Conservation (phyloP, 2,113 vertebrate species). For the Nibea coibor region DNA sequence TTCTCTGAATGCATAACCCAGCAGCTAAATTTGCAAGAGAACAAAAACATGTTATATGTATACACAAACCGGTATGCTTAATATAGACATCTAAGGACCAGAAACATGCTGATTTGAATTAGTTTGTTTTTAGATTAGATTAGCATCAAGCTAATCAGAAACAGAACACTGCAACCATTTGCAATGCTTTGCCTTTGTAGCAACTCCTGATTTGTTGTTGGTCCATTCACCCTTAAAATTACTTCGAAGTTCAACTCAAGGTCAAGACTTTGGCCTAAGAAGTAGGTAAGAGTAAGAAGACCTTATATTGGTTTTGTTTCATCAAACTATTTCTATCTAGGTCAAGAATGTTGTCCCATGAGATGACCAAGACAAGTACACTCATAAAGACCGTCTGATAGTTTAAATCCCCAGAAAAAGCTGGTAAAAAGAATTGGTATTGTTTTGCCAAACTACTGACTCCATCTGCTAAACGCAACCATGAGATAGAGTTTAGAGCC, state of each 20-base stretch:
- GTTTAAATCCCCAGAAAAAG: neutral
- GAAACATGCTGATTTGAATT: neutral
- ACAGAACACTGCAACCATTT: neutral
- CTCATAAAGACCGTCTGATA: no score
- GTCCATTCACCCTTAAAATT: no score
- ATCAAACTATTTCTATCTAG: no score
- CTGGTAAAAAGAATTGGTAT: neutral
- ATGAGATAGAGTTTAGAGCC: neutral
- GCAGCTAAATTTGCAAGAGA: neutral
- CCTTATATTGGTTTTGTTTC: no score
- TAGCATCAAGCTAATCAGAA: neutral
- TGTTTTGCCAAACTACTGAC: neutral
- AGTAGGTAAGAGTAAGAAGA: no score
- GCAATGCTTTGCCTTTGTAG: neutral
- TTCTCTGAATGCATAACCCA: no score
- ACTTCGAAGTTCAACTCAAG: neutral
- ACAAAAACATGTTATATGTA: neutral
- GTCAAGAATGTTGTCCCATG: no score
- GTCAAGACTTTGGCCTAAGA: neutral
- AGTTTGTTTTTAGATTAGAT: neutral
- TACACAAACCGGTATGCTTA: neutral
- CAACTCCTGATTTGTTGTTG: no score
- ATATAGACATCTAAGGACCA: neutral
- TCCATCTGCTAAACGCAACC: neutral
- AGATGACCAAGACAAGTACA: no score